These are phyloP conservation scores for Antechinus stuartii DNA, from an alignment of 2,113 vertebrate species.

Conservation along the genomic window DNA sequence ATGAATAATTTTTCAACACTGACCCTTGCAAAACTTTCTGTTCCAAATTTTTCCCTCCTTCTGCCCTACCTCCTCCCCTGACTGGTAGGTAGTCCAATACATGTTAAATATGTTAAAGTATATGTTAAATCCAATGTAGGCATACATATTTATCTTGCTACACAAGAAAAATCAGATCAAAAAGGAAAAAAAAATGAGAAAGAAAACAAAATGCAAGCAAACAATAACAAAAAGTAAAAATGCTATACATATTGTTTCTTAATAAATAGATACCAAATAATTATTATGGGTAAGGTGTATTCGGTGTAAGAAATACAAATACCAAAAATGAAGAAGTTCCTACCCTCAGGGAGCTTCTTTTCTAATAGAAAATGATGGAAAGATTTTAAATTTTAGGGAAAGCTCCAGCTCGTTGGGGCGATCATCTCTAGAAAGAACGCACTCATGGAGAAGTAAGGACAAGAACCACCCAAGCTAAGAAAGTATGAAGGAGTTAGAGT, in stretches of 20 bases:
- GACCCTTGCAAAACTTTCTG: too few species aligned
- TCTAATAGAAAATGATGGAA: neutral
- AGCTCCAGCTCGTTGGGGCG: neutral
- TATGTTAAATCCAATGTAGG: too few species aligned
- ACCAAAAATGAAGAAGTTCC: neutral
- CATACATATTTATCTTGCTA: too few species aligned
- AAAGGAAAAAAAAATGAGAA: too few species aligned
- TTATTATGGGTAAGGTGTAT: neutral
- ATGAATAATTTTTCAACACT: too few species aligned
- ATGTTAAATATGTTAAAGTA: too few species aligned
- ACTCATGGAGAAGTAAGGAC: neutral
- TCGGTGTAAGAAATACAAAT: neutral
- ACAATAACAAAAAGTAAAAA: too few species aligned
- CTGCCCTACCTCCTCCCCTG: too few species aligned
- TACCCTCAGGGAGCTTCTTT: neutral
- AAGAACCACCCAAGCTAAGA: neutral
- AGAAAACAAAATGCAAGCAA: too few species aligned
- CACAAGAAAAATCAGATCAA: too few species aligned
- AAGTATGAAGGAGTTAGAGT: neutral
- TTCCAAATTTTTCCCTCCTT: too few species aligned
- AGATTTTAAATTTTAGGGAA: neutral
- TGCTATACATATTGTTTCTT: neutral
- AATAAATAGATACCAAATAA: neutral
- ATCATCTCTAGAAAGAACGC: neutral
- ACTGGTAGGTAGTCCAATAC: too few species aligned